phyloP scores from a whole-genome alignment of 2,797 vertebrate genomes.

The Avahi laniger region DNA sequence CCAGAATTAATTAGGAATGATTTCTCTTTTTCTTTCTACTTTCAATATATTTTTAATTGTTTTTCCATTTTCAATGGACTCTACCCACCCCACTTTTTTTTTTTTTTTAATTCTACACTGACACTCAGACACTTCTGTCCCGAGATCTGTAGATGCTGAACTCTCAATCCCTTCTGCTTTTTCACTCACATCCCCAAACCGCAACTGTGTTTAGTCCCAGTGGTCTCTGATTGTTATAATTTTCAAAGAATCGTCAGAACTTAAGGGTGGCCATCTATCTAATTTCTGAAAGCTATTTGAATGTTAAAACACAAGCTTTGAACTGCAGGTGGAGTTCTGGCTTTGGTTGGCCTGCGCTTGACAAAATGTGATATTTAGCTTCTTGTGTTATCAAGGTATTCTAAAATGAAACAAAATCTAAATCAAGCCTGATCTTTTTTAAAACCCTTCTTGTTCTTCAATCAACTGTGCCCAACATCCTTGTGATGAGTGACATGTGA shows the following conservation, averaged over 20 bases:
- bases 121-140: slow-evolving; percentile 60
- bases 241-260: neutral
- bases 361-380: neutral
- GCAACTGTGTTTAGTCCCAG: neutral
- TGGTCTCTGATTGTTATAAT: neutral
- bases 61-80: slow-evolving; percentile 85
- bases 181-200: neutral
- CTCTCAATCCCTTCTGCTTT: neutral
- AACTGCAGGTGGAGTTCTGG: neutral
- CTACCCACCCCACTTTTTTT: neutral
- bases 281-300: neutral
- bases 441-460: neutral
- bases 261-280: neutral
- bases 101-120: slow-evolving; percentile 65
- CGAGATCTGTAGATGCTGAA: slow-evolving; percentile 31
- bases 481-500: neutral
- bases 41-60: slow-evolving; percentile 89
- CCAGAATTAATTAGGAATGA: slow-evolving; percentile 94
- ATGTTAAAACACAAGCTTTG: neutral
- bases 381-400: neutral
- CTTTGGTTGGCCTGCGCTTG: neutral
- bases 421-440: neutral
- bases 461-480: no score
- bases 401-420: neutral
- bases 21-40: slow-evolving; percentile 90